Conservation (phyloP, 2,888 invertebrate species). For the Apotomis capreana region DNA sequence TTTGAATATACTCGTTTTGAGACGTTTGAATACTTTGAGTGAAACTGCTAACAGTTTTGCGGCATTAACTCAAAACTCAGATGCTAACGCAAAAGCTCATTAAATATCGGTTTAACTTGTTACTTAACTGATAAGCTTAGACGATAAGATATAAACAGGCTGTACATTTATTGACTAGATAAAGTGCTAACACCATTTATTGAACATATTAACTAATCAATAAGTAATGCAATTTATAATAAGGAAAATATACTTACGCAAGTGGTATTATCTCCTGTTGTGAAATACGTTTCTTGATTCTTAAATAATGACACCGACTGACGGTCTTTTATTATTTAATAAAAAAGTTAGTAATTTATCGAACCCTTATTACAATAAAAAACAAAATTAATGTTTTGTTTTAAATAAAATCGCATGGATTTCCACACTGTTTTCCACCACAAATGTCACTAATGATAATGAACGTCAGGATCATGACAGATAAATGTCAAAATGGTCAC, state of each 20-base stretch:
- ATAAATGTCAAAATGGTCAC: too few species aligned
- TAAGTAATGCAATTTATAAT: neutral
- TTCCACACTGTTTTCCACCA: too few species aligned
- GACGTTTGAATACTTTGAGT: too few species aligned
- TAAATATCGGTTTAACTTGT: neutral
- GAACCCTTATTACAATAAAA: neutral
- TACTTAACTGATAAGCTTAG: neutral
- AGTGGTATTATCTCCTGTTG: constrained; percentile 20
- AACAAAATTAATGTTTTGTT: neutral
- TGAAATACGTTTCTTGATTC: constrained; percentile 5
- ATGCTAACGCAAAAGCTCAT: neutral
- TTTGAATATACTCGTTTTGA: too few species aligned
- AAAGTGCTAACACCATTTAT: neutral
- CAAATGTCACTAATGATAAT: too few species aligned
- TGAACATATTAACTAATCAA: too few species aligned
- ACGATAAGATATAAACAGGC: too few species aligned
- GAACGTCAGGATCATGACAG: too few species aligned
- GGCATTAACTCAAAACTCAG: too few species aligned
- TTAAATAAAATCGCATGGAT: neutral
- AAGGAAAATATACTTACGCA: constrained; percentile 31
- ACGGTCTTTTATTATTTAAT: neutral
- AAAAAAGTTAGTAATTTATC: neutral
- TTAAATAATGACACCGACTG: neutral
- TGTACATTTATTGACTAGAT: neutral
- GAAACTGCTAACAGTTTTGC: too few species aligned